Conservation (phyloP, 2,797 vertebrate genomes). For the Xenopus petersii region DNA sequence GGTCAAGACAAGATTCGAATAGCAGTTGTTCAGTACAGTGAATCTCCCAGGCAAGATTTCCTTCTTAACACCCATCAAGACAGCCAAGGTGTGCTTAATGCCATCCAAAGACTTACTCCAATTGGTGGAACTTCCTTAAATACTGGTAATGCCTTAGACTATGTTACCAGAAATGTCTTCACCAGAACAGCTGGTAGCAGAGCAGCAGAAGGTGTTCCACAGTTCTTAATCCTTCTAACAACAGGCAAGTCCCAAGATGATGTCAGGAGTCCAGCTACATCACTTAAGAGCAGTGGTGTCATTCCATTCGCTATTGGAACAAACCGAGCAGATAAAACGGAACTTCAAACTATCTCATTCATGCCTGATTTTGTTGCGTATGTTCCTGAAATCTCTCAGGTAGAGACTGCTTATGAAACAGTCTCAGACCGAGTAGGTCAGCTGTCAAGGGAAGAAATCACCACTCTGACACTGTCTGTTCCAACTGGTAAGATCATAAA, state of each 20-base stretch:
- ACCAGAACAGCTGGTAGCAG: constrained; percentile 77
- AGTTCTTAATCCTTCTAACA: constrained; percentile 84
- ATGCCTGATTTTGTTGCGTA: constrained; percentile 76
- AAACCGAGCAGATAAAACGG: constrained; percentile 78
- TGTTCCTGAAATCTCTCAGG: constrained; percentile 71
- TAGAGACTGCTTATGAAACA: constrained; percentile 68
- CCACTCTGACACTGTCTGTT: constrained; percentile 29
- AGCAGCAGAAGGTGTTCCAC: constrained; percentile 69
- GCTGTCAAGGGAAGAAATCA: constrained; percentile 59
- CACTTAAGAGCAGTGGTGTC: constrained; percentile 74
- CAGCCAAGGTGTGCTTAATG: constrained; percentile 71
- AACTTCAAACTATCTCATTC: constrained; percentile 84
- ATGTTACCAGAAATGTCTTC: constrained; percentile 81
- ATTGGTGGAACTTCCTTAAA: constrained; percentile 81
- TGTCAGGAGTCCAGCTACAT: constrained; percentile 74
- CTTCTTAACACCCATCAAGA: constrained; percentile 82
- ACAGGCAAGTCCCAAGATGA: constrained; percentile 85
- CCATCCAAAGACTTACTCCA: constrained; percentile 73
- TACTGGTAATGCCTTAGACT: constrained; percentile 83
- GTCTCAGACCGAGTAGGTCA: constrained; percentile 65
- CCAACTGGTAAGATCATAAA: constrained; percentile 31
- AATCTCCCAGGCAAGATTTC: constrained; percentile 79
- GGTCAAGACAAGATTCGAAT: constrained; percentile 78
- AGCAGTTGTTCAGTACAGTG: constrained; percentile 86
- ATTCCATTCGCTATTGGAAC: constrained; percentile 82